Evolutionary conservation across 2,888 invertebrate genomes (phyloP).

Genomic region (Drosophila gaucha): DNA sequence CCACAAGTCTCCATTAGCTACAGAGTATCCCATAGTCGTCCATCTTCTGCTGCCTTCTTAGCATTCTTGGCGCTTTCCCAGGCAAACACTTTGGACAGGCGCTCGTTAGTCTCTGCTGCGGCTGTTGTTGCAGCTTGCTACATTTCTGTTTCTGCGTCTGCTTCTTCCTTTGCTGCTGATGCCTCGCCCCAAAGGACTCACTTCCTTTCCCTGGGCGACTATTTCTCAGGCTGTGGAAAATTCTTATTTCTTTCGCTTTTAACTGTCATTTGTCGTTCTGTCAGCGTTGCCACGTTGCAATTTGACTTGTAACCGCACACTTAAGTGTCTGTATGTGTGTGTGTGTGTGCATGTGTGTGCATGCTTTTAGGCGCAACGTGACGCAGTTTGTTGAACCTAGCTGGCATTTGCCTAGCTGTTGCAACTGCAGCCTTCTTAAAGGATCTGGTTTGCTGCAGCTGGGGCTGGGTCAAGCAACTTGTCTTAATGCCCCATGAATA

Average conservation of each 20-base stretch:
- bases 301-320: constrained; percentile 76
- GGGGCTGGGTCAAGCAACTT: constrained; percentile 57
- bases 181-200: constrained; percentile 28
- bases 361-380: constrained; percentile 77
- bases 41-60: neutral
- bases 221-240: constrained; percentile 34
- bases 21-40: constrained; percentile 27
- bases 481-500: constrained; percentile 72
- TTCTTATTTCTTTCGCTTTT: constrained; percentile 47
- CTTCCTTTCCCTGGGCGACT: constrained; percentile 40
- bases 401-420: constrained; percentile 22
- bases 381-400: constrained; percentile 73
- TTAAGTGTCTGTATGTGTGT: constrained; percentile 37
- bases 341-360: constrained; percentile 57
- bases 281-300: constrained; percentile 60
- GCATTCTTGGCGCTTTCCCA: constrained; percentile 14
- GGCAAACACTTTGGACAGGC: constrained; percentile 37
- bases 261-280: constrained; percentile 75
- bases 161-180: neutral
- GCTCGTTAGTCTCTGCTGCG: constrained; percentile 49
- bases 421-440: constrained; percentile 48
- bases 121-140: constrained; percentile 24
- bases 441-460: constrained; percentile 13
- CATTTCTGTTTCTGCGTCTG: no score
- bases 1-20: no score